These are phyloP conservation scores for Paguma larvata DNA, from an alignment of 2,797 vertebrate species.

Conservation along the genomic window DNA sequence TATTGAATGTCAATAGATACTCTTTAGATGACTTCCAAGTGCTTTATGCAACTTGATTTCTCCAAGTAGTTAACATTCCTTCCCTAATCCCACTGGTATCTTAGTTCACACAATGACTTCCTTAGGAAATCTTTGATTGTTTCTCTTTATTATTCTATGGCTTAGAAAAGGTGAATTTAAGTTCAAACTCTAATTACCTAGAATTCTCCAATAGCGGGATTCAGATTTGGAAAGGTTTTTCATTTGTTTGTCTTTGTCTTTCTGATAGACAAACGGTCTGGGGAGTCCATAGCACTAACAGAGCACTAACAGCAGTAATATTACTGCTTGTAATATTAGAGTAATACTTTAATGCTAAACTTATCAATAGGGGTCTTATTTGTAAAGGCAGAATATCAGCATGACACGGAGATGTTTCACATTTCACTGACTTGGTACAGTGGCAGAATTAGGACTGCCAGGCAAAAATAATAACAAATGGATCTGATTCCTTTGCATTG, in stretches of 20 bases:
- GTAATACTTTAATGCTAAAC: background rate
- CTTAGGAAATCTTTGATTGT: background rate
- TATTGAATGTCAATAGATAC: background rate
- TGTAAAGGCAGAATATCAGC: background rate
- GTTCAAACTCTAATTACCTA: background rate
- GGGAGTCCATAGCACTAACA: background rate
- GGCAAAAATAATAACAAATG: background rate
- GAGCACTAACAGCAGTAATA: too few relatives aligned
- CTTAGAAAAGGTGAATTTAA: slow-evolving; percentile 44
- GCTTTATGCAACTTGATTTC: background rate
- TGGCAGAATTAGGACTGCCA: slow-evolving; percentile 1
- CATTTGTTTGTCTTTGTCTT: background rate
- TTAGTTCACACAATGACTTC: background rate
- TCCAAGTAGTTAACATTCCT: background rate
- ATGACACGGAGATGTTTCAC: background rate
- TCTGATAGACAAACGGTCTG: background rate
- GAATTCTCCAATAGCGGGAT: background rate
- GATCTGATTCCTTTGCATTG: background rate
- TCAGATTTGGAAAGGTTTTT: background rate
- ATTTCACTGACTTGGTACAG: slow-evolving; percentile 1
- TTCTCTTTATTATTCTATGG: slow-evolving; percentile 29
- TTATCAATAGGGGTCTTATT: background rate
- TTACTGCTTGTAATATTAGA: background rate
- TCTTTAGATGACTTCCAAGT: background rate
- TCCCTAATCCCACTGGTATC: background rate